These are phyloP conservation scores for Cecropterus lyciades DNA, from an alignment of 1,140 invertebrate species.

Conservation along the genomic window DNA sequence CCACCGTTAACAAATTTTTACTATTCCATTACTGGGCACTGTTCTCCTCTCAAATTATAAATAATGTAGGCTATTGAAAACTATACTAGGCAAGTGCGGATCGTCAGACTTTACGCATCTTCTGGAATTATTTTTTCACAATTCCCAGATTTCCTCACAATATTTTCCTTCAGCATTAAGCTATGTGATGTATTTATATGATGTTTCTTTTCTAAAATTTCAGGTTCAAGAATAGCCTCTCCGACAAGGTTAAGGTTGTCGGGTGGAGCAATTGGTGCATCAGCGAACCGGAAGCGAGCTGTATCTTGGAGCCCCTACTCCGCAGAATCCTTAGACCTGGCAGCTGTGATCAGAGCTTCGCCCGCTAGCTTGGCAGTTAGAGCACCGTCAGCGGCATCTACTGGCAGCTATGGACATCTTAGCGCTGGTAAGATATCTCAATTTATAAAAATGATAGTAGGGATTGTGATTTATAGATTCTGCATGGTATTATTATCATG, in stretches of 20 bases:
- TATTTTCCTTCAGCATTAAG: neutral
- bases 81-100: too few relatives aligned
- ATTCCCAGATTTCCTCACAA: too few relatives aligned
- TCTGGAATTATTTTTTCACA: too few relatives aligned
- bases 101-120: too few relatives aligned
- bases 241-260: conserved; percentile 84
- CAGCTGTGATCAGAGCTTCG: conserved; percentile 97
- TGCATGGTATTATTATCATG: too few relatives aligned
- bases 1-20: too few relatives aligned
- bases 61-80: too few relatives aligned
- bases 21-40: too few relatives aligned
- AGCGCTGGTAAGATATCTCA: conserved; percentile 88
- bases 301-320: conserved; percentile 97
- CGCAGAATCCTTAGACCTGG: conserved; percentile 96
- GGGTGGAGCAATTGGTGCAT: conserved; percentile 84
- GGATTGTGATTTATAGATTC: too few relatives aligned
- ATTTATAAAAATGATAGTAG: neutral
- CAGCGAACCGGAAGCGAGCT: conserved; percentile 94
- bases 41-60: too few relatives aligned
- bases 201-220: conserved; percentile 45
- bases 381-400: conserved; percentile 93
- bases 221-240: conserved; percentile 89
- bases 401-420: conserved; percentile 97
- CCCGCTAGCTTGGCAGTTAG: conserved; percentile 97
- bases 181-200: too few relatives aligned